Evolutionary conservation across 1,140 invertebrate species (phyloP).

Genomic region (Protaetia brevitarsis): DNA sequence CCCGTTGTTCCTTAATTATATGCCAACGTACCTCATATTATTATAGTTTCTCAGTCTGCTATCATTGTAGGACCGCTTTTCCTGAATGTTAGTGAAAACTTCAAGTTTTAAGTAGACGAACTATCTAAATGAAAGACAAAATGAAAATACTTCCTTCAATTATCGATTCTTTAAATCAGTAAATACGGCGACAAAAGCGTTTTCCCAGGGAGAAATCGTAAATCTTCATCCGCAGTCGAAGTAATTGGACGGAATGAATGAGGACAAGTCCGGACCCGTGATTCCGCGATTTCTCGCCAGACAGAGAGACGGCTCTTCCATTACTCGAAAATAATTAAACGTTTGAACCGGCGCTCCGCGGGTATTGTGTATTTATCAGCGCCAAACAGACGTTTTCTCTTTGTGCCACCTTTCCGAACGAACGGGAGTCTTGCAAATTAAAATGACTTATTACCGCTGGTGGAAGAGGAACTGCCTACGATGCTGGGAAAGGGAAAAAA

Average conservation of each 20-base stretch:
- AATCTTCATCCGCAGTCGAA: background rate
- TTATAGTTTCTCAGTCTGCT: no score
- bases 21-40: no score
- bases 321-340: conserved; percentile 38
- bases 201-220: no score
- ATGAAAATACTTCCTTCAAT: no score
- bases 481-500: background rate
- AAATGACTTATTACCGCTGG: conserved; percentile 27
- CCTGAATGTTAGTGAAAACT: no score
- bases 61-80: no score
- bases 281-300: conserved; percentile 24
- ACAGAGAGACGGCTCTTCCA: conserved; percentile 25
- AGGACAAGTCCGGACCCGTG: conserved; percentile 28
- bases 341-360: conserved; percentile 29
- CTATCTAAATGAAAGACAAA: no score
- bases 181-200: no score
- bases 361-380: conserved; percentile 38
- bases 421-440: conserved; percentile 25
- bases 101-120: no score
- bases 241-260: conserved; percentile 30
- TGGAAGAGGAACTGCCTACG: background rate
- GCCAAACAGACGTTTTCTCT: conserved; percentile 35
- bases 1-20: no score
- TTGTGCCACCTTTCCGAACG: conserved; percentile 25
- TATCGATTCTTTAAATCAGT: no score